A percentile compares a stretch with the other conserved stretches of the same genome.
These are phyloP conservation scores for Lepidocyrtoides sp. DNA, from an alignment of 2,888 invertebrate species.

Conservation along the genomic window DNA sequence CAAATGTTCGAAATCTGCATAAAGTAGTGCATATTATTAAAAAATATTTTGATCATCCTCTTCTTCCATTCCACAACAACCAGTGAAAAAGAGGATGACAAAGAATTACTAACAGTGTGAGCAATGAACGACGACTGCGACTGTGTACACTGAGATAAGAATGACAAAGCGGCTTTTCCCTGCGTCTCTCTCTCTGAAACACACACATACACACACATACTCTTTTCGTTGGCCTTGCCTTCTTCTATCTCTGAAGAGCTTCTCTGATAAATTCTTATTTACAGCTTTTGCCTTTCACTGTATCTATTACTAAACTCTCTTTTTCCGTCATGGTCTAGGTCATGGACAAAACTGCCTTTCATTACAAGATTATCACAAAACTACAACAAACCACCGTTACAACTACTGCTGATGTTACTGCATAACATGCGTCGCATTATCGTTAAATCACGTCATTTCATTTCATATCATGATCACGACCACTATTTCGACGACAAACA, in stretches of 20 bases:
- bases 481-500: neutral
- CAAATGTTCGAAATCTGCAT: constrained; percentile 2
- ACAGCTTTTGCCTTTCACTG: constrained; percentile 34
- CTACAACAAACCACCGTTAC: neutral
- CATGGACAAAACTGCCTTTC: constrained; percentile 65
- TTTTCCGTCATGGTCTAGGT: constrained; percentile 70
- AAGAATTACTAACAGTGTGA: neutral
- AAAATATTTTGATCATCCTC: neutral
- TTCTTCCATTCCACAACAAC: neutral
- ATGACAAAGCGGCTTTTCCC: constrained; percentile 76
- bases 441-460: constrained; percentile 18
- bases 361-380: constrained; percentile 15
- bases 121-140: neutral
- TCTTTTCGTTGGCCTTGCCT: constrained; percentile 27
- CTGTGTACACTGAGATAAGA: constrained; percentile 62
- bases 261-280: constrained; percentile 70
- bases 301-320: neutral
- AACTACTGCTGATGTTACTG: neutral
- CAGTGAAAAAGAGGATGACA: neutral
- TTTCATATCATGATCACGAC: constrained; percentile 29
- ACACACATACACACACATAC: too few relatives aligned
- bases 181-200: neutral
- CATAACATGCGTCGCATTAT: constrained; percentile 13
- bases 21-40: neutral
- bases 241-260: neutral